Evolutionary conservation across 2,797 vertebrate species (phyloP), one percentile per base, ranked within the genome.

Genomic region (Anomalospiza imberbis): DNA sequence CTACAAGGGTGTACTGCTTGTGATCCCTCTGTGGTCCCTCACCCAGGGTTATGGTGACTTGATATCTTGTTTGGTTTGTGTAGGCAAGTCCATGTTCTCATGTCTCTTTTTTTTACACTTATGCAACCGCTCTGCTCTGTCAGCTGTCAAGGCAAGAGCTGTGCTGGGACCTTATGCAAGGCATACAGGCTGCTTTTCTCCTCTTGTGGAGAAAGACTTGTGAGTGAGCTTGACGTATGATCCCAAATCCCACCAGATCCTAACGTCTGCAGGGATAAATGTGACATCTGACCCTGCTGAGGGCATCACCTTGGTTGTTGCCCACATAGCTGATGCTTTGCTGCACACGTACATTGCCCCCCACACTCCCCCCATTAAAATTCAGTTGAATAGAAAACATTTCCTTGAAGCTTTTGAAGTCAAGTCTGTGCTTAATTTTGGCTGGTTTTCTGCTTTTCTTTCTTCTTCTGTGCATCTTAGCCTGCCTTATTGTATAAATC

Each of bases 311-410:
- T 58, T 61, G 9, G 5, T 28, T 70, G 34, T 19, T 34, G 51
- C 29, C 31, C 26, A n/a, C 29, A 22, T 5, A 48, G n/a, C 67
- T 76, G 47, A 28, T 72, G 38, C 38, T 71, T 42, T 0, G 0
- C 32, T 28, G n/a, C 21, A 17, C 29, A 7, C 0, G 0, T 3
- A 6, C 17, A 6, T 48, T 71, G 9, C 10, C 18, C 65, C 24
- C 10, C 17, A 16, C 8, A 6, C 4, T 38, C 11, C 6, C 3
- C 4, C 7, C 1, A 1, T 16, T 72, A 65, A 85, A 75, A 71
- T 31, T 51, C 2, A 61, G 0, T 51, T 48, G 6, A 31, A 54
- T 66, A 71, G 2, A 74, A 63, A 51, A 3, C 1, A 6, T 50
- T 65, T 62, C 9, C 24, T 63, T 63, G 28, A 71, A 40, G 50